Percentiles rank a stretch among this genome's conserved stretches.
phyloP scores from a whole-genome alignment of 2,888 invertebrate species.

The Dasypolia templi region DNA sequence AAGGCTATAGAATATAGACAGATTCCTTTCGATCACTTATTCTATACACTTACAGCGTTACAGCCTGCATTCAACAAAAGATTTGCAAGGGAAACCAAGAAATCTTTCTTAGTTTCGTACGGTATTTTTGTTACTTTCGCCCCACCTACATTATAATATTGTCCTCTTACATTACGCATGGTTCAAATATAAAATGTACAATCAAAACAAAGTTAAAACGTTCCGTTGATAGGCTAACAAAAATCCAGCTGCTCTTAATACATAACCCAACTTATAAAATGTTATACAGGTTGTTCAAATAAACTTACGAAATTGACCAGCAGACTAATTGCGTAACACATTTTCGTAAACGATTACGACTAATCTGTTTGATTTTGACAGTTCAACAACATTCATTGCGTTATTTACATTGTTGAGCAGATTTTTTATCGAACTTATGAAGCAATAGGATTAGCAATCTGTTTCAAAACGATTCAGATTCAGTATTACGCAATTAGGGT shows the following conservation, averaged over 20 bases:
- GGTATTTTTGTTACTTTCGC: too few species aligned
- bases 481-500: too few species aligned
- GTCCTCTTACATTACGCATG: background rate
- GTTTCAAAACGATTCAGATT: too few species aligned
- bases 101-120: too few species aligned
- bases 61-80: background rate
- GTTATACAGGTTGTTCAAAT: background rate
- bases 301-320: background rate
- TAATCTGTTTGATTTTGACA: too few species aligned
- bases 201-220: background rate
- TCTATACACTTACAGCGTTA: too few species aligned
- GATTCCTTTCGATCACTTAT: background rate
- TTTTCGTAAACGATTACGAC: too few species aligned
- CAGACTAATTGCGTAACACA: too few species aligned
- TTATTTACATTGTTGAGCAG: too few species aligned
- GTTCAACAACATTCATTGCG: too few species aligned
- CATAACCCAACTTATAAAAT: background rate
- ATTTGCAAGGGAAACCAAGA: background rate
- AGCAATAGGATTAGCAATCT: too few species aligned
- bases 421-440: too few species aligned
- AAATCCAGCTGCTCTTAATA: background rate
- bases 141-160: background rate
- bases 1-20: background rate
- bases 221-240: background rate
- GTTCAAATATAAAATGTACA: background rate